These are phyloP conservation scores for Apodemia mormo DNA, from an alignment of 2,888 invertebrate genomes.

Conservation along the genomic window DNA sequence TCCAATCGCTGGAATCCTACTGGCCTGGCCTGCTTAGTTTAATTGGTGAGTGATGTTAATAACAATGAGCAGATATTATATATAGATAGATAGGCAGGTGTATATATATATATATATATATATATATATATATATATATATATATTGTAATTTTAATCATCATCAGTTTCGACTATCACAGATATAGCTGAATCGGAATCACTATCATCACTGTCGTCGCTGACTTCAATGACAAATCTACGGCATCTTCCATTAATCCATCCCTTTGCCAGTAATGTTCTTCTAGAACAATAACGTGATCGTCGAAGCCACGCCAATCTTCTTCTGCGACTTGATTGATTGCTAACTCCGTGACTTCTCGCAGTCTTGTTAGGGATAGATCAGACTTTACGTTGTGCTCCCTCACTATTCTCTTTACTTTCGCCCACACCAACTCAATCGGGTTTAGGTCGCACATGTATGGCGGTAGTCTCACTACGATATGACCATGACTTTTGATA, in stretches of 20 bases:
- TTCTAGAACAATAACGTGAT: slow-evolving; percentile 32
- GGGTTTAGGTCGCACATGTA: slow-evolving; percentile 35
- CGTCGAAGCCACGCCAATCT: slow-evolving; percentile 32
- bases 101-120: too few species aligned
- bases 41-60: slow-evolving; percentile 74
- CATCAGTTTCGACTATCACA: too few species aligned
- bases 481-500: slow-evolving; percentile 23
- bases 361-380: slow-evolving; percentile 28
- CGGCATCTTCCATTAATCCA: slow-evolving; percentile 29
- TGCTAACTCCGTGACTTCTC: slow-evolving; percentile 31
- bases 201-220: too few species aligned
- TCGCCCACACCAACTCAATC: slow-evolving; percentile 34
- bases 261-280: slow-evolving; percentile 32
- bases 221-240: not conserved
- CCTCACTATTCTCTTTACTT: slow-evolving; percentile 30
- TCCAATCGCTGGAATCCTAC: slow-evolving; percentile 98
- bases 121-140: too few species aligned
- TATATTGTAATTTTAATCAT: too few species aligned
- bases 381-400: slow-evolving; percentile 29
- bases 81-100: too few species aligned
- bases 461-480: slow-evolving; percentile 28
- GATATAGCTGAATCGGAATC: too few species aligned
- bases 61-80: too few species aligned
- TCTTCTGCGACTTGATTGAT: slow-evolving; percentile 23
- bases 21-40: slow-evolving; percentile 98